A percentile compares a stretch with the other conserved stretches of the same genome.
phyloP scores from a whole-genome alignment of 2,113 vertebrate genomes.

The Ptilonorhynchus violaceus region DNA sequence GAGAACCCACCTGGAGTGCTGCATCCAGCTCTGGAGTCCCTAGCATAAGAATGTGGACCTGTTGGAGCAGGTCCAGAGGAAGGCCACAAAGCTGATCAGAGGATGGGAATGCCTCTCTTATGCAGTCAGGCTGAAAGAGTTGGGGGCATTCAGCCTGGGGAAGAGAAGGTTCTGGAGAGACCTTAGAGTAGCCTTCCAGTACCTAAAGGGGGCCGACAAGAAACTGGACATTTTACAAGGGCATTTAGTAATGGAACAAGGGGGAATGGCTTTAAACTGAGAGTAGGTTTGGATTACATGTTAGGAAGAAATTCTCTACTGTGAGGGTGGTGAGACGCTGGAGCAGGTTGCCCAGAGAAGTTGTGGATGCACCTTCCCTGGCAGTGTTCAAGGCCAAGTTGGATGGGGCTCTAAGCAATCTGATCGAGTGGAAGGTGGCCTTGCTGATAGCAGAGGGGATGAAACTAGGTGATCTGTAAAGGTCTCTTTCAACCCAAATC shows the following conservation, averaged over 20 bases:
- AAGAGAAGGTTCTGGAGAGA: background rate
- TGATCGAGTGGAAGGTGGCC: background rate
- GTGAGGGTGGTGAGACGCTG: background rate
- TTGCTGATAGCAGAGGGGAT: background rate
- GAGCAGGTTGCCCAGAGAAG: background rate
- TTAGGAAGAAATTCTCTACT: background rate
- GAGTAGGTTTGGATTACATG: background rate
- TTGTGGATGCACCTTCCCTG: background rate
- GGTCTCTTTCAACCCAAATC: background rate
- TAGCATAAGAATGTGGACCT: accelerated
- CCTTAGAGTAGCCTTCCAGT: background rate
- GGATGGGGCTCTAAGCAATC: background rate
- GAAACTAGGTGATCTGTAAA: background rate
- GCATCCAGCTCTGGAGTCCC: background rate
- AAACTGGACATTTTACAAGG: background rate
- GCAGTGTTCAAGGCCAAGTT: background rate
- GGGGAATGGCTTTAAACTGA: background rate
- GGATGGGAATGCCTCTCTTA: background rate
- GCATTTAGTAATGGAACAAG: background rate
- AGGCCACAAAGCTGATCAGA: background rate
- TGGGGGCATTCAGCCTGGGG: background rate
- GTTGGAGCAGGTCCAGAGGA: background rate
- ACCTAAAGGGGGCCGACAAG: background rate
- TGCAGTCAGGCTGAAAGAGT: background rate
- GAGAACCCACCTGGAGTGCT: accelerated